phyloP scores from a whole-genome alignment of 2,113 vertebrate species.

The Halcyon malimbica region DNA sequence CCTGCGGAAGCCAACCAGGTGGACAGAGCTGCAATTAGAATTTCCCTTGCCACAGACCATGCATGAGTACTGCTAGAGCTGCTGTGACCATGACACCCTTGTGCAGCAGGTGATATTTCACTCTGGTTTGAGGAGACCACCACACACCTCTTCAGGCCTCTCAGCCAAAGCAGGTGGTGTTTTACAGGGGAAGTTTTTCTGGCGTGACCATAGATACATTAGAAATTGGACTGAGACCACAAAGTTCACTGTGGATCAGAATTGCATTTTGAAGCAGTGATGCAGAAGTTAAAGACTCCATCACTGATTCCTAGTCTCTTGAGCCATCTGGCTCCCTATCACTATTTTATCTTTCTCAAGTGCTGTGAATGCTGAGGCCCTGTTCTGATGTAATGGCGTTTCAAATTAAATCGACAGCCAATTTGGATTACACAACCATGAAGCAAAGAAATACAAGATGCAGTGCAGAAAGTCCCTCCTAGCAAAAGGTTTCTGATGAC shows the following conservation, averaged over 20 bases:
- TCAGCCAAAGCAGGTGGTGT: neutral
- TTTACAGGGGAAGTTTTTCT: neutral
- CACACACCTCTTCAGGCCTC: neutral
- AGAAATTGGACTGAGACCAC: neutral
- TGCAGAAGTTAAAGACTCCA: neutral
- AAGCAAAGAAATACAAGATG: neutral
- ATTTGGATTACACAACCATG: neutral
- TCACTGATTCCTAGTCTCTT: neutral
- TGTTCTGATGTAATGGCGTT: neutral
- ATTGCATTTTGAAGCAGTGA: constrained; percentile 11
- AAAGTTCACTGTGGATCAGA: neutral
- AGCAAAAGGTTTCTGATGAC: constrained; percentile 21
- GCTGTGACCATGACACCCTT: neutral
- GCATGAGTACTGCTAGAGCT: neutral
- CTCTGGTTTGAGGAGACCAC: neutral
- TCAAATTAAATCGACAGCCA: neutral
- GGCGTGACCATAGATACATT: fast-evolving
- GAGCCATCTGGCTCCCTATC: constrained; percentile 26
- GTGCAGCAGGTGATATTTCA: neutral
- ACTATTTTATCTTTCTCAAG: neutral
- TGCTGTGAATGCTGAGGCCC: neutral
- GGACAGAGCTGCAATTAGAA: neutral
- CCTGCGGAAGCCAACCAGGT: neutral
- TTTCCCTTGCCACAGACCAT: neutral
- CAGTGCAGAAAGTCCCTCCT: neutral